phyloP scores from a whole-genome alignment of 2,113 vertebrate genomes.

The Channa maculata region DNA sequence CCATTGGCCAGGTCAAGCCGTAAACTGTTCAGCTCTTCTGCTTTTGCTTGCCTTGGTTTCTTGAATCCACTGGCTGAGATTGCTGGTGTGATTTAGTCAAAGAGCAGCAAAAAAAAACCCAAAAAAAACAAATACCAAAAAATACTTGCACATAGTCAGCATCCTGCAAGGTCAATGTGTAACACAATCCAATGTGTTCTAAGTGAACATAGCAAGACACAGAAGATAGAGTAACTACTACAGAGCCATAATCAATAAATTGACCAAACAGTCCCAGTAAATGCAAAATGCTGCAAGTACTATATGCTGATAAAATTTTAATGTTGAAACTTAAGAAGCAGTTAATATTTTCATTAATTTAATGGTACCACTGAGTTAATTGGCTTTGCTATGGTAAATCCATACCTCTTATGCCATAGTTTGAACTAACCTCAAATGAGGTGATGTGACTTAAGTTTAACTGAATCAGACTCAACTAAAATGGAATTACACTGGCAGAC shows the following conservation, averaged over 20 bases:
- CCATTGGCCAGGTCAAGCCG: too few species aligned
- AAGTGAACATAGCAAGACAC: background rate
- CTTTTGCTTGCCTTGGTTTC: too few species aligned
- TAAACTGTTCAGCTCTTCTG: too few species aligned
- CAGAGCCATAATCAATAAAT: background rate
- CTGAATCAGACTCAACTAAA: conserved; percentile 39
- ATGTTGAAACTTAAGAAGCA: background rate
- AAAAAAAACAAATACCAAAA: background rate
- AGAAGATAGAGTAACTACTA: background rate
- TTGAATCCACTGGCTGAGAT: too few species aligned
- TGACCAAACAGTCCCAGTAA: background rate
- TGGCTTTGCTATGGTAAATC: background rate
- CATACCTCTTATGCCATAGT: background rate
- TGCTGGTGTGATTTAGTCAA: too few species aligned
- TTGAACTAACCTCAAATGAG: conserved; percentile 26
- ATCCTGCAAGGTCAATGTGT: background rate
- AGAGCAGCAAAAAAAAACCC: too few species aligned
- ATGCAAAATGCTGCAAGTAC: background rate
- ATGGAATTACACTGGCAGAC: conserved; percentile 44
- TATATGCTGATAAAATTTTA: background rate
- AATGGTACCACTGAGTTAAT: background rate
- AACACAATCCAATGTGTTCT: background rate
- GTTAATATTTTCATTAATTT: background rate
- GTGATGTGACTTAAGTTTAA: conserved; percentile 29
- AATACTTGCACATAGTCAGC: too few species aligned